Conservation (phyloP, 2,113 vertebrate genomes). For the Aspiorhynchus laticeps region DNA sequence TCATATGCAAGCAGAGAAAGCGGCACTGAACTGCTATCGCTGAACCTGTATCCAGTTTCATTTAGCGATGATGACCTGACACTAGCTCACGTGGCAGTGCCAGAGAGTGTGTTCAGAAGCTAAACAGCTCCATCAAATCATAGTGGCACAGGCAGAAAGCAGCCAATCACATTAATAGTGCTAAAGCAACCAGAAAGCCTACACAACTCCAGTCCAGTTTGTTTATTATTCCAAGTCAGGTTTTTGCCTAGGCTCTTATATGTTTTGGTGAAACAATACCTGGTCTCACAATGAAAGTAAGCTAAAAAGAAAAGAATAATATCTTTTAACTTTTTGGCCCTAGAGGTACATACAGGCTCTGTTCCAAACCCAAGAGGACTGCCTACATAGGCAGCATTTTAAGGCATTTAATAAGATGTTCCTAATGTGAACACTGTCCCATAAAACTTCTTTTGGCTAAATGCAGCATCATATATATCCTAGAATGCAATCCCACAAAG, state of each 20-base stretch:
- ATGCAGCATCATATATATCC: background rate
- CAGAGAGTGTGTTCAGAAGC: constrained; percentile 38
- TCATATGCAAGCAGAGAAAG: constrained; percentile 6
- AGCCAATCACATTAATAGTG: constrained; percentile 2
- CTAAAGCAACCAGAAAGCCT: background rate
- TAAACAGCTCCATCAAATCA: constrained; percentile 55
- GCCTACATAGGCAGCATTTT: background rate
- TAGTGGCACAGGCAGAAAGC: constrained; percentile 17
- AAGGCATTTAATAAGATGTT: background rate
- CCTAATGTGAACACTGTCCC: background rate
- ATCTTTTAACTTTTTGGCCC: background rate
- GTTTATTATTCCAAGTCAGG: background rate
- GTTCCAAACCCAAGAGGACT: background rate
- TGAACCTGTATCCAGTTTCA: constrained; percentile 41
- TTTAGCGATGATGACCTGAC: constrained; percentile 22
- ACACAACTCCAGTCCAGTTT: background rate
- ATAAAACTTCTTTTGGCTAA: background rate
- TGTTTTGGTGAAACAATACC: background rate
- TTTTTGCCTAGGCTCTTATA: background rate
- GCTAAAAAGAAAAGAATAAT: background rate
- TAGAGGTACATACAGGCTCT: background rate
- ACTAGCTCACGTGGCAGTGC: constrained; percentile 51
- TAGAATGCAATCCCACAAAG: background rate
- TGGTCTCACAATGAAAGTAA: constrained; percentile 1
- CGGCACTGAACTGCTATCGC: constrained; percentile 15